Conservation (phyloP, 2,888 invertebrate genomes). For the Sphecodes monilicornis region DNA sequence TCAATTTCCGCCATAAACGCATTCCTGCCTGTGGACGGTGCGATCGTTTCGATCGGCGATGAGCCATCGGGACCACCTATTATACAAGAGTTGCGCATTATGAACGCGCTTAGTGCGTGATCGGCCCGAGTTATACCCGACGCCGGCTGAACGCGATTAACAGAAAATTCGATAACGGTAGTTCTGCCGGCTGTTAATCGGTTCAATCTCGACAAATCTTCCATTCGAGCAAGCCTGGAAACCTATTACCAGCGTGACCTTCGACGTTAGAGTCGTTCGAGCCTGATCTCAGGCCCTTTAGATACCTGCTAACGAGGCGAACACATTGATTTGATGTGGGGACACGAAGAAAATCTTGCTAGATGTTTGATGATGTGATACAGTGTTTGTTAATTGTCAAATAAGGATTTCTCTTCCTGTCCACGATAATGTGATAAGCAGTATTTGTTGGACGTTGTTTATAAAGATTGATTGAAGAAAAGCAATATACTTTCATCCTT, state of each 20-base stretch:
- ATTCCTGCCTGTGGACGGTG: slow-evolving; percentile 61
- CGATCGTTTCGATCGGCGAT: slow-evolving; percentile 66
- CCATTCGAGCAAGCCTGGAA: neutral
- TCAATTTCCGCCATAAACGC: slow-evolving; percentile 55
- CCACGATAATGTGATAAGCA: neutral
- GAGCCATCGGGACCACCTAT: slow-evolving; percentile 54
- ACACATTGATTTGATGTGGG: neutral
- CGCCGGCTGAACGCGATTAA: neutral
- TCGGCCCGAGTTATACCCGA: neutral
- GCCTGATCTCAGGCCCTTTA: neutral
- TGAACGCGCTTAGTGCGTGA: slow-evolving; percentile 14
- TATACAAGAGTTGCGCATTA: slow-evolving; percentile 66
- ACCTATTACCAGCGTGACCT: neutral
- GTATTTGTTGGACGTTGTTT: neutral
- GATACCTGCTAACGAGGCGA: neutral
- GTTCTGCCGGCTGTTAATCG: slow-evolving; percentile 12
- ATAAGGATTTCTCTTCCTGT: neutral
- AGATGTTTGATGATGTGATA: neutral
- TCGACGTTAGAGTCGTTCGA: neutral
- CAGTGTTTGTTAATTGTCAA: neutral
- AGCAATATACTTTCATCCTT: too few relatives aligned
- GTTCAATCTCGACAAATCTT: slow-evolving; percentile 4
- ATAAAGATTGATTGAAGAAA: neutral
- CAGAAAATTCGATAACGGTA: slow-evolving; percentile 17
- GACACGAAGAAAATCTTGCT: neutral